A percentile compares a stretch with the other conserved stretches of the same genome.
phyloP scores from a whole-genome alignment of 1,140 invertebrate genomes.

The Stegodyphus mimosarum region DNA sequence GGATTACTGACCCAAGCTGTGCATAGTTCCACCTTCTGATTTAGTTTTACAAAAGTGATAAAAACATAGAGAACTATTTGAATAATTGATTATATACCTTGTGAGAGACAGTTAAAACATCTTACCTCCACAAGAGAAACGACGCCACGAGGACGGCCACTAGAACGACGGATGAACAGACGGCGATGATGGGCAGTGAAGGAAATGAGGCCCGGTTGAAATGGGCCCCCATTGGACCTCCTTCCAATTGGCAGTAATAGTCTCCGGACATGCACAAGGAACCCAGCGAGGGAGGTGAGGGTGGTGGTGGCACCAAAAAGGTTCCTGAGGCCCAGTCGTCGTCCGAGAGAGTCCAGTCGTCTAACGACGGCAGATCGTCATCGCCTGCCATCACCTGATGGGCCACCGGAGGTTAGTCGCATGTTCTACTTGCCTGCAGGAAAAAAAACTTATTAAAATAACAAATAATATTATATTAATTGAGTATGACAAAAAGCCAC shows the following conservation, averaged over 20 bases:
- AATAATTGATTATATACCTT: no score
- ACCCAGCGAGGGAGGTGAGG: conserved; percentile 11
- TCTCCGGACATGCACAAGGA: background rate
- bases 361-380: conserved; percentile 1
- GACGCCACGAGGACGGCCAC: conserved; percentile 60
- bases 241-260: conserved; percentile 48
- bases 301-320: conserved; percentile 21
- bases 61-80: no score
- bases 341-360: conserved; percentile 5
- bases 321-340: conserved; percentile 20
- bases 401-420: background rate
- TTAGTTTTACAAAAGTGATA: no score
- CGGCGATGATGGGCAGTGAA: conserved; percentile 59
- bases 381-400: conserved; percentile 45
- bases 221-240: conserved; percentile 60
- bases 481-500: background rate
- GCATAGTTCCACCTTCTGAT: no score
- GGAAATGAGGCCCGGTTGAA: conserved; percentile 55
- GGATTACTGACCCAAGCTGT: no score
- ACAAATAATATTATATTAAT: no score
- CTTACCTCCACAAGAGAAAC: conserved; percentile 59
- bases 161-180: conserved; percentile 60
- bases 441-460: background rate
- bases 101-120: background rate
- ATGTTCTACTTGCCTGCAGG: conserved; percentile 7